Evolutionary conservation across 2,888 invertebrate genomes (phyloP).

Genomic region (Tethea ocularis): DNA sequence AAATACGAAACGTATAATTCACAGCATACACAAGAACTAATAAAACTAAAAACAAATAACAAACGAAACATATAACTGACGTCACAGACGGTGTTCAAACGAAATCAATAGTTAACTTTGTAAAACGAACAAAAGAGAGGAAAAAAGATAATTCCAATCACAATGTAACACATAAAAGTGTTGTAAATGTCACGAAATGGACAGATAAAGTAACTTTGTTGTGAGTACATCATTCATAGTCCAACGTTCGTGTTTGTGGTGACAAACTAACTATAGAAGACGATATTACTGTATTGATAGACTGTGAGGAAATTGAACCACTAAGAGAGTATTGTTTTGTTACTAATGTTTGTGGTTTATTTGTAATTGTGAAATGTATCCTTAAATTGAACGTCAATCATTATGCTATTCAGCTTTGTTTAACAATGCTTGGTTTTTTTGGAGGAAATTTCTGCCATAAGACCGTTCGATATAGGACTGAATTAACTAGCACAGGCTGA

Average conservation of each 20-base stretch:
- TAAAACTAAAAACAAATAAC: slow-evolving; percentile 12
- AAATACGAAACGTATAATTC: background rate
- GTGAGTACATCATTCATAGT: slow-evolving; percentile 6
- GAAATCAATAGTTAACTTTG: background rate
- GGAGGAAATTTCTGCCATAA: background rate
- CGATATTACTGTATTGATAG: background rate
- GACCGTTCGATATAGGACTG: background rate
- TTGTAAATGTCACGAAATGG: slow-evolving; percentile 25
- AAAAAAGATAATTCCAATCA: slow-evolving; percentile 22
- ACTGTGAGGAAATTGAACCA: no score
- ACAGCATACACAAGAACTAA: slow-evolving; percentile 11
- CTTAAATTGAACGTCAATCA: background rate
- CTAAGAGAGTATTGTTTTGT: background rate
- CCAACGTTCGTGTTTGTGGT: background rate
- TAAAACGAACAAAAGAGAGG: background rate
- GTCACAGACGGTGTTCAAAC: background rate
- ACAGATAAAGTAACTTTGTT: slow-evolving; percentile 33
- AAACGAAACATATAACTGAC: slow-evolving; percentile 14
- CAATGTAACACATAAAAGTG: slow-evolving; percentile 35
- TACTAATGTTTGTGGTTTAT: no score
- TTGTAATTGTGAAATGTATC: background rate
- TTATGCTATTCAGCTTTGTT: no score
- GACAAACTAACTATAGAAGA: background rate
- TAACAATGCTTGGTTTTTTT: background rate
- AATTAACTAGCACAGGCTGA: no score